Percentiles rank a stretch among this genome's conserved stretches.
Evolutionary conservation across 2,888 invertebrate species (phyloP).

Genomic region (Fabriciana adippe): DNA sequence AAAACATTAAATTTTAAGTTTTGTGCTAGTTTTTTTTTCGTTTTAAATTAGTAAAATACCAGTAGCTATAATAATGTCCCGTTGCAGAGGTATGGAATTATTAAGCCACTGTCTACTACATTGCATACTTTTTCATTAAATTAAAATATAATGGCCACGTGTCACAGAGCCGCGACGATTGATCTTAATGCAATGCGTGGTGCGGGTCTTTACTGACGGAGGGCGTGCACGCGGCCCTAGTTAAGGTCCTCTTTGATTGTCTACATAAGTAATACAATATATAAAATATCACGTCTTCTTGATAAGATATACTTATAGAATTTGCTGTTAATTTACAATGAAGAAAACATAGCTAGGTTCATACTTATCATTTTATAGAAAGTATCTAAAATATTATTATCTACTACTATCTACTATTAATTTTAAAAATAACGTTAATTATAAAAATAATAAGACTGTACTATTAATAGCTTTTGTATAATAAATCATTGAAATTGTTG

Average conservation of each 20-base stretch:
- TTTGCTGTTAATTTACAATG: neutral
- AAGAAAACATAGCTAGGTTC: neutral
- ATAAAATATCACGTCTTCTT: constrained; percentile 34
- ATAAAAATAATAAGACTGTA: too few relatives aligned
- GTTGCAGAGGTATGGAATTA: too few relatives aligned
- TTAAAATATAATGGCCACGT: constrained; percentile 58
- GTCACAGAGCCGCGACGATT: constrained; percentile 54
- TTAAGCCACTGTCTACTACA: constrained; percentile 4
- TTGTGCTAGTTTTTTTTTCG: too few relatives aligned
- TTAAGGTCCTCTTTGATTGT: constrained; percentile 24
- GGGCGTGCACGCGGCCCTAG: constrained; percentile 45
- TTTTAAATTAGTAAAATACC: too few relatives aligned
- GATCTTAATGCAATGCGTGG: constrained; percentile 53
- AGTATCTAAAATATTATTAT: too few relatives aligned
- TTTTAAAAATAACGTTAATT: too few relatives aligned
- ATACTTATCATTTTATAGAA: neutral
- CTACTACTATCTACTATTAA: too few relatives aligned
- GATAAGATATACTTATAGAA: neutral
- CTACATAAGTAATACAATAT: constrained; percentile 44
- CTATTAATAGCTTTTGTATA: too few relatives aligned
- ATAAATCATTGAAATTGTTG: too few relatives aligned
- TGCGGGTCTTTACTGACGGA: constrained; percentile 35
- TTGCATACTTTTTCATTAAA: constrained; percentile 44
- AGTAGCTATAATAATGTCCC: too few relatives aligned
- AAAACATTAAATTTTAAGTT: too few relatives aligned